Percentiles rank a stretch among this genome's conserved stretches.
Evolutionary conservation across 2,797 vertebrate genomes (phyloP).

Genomic region (Cossypha polioptera): DNA sequence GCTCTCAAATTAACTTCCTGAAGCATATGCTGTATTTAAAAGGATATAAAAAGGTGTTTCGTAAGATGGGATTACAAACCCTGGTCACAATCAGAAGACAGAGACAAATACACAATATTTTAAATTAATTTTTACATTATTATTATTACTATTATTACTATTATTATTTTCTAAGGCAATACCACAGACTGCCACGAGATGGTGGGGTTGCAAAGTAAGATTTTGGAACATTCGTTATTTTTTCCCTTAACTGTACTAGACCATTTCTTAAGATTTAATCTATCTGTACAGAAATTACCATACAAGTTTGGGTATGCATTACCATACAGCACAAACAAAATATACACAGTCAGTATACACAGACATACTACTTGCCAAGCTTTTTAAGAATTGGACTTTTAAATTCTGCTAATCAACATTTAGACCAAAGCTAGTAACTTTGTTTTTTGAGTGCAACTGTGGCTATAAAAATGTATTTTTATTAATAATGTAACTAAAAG

Average conservation of each 20-base stretch:
- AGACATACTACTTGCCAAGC: not conserved
- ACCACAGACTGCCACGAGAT: slow-evolving; percentile 26
- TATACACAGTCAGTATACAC: not conserved
- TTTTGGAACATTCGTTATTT: not conserved
- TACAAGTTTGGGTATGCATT: not conserved
- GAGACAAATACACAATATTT: not conserved
- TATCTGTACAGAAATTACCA: not conserved
- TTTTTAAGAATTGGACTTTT: not conserved
- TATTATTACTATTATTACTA: too few species aligned
- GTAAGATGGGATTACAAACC: not conserved
- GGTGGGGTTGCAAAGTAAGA: slow-evolving; percentile 22
- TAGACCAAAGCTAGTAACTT: not conserved
- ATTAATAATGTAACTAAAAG: not conserved
- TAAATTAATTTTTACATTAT: not conserved
- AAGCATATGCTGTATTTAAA: not conserved
- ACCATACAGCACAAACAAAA: not conserved
- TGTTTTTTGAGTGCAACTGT: not conserved
- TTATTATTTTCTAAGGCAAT: not conserved
- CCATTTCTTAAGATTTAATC: not conserved
- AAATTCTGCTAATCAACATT: not conserved
- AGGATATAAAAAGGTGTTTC: not conserved
- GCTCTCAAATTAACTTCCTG: not conserved
- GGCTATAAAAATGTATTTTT: not conserved
- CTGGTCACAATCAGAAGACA: fast-evolving
- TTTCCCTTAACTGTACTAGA: not conserved